Base-by-base conservation (phyloP, 1,140 invertebrate species). In the Bombus turneri region DNA sequence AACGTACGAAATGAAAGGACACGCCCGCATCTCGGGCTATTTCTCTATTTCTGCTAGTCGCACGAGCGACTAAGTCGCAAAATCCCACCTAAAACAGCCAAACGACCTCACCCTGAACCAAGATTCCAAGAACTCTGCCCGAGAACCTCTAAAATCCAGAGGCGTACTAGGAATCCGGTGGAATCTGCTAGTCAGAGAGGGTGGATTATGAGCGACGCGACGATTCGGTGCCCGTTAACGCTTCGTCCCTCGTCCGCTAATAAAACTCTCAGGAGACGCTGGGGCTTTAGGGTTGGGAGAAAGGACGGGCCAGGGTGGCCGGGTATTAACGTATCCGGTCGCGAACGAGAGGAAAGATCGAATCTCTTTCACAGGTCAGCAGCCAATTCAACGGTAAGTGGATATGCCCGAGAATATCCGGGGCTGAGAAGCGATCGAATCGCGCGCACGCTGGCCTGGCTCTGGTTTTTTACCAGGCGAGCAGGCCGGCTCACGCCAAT, bases 331-430 rank as follows among this genome's bases (percentile, higher is more conserved):
- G 83, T 85, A 73, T 81, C 80, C 75, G 80, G 71, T 34, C 74
- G 71, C 53, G 37, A n/a, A 28, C 28, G 28, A n/a, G 25, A 34
- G 74, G 53, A 77, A 71, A 71, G 85, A 86, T 86, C 85, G 81
- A 64, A 83, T 83, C 85, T 76, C 85, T 83, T 86, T 86, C 85
- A 77, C 81, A 81, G 85, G 74, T 86, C 85, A 83, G 81, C 85
- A 83, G 66, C 81, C 81, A 86, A 86, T 86, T 86, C 74, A 81
- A 41, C 82, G 80, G 81, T 81, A 81, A 81, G 84, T 81, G 84
- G 79, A 81, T 85, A 85, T 81, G 82, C 82, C 34, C 9, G 74
- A 68, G 81, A 78, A 85, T 85, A 80, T 80, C 78, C 83, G 69
- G 77, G 41, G 75, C 25, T 62, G 59, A 57, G 37, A 37, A 53